Evolutionary conservation across 2,888 invertebrate genomes (phyloP).

Genomic region (Philereme transversata): DNA sequence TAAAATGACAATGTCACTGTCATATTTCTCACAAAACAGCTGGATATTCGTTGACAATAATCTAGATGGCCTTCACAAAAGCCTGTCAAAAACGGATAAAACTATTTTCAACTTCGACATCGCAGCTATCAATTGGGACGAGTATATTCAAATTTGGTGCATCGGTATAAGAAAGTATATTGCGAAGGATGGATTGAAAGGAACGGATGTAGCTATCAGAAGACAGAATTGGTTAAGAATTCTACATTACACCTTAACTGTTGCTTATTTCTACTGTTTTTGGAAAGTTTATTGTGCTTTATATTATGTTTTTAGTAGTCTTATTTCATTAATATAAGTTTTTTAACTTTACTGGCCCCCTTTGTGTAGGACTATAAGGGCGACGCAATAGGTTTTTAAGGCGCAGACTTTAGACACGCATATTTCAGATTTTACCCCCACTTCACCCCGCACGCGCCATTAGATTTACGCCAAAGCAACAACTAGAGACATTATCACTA

Average conservation of each 20-base stretch:
- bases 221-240: conserved; percentile 37
- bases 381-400: too few relatives aligned
- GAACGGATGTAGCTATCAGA: conserved; percentile 26
- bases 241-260: background rate
- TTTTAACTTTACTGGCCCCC: background rate
- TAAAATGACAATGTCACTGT: conserved; percentile 25
- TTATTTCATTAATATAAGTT: background rate
- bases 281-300: conserved; percentile 4
- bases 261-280: conserved; percentile 2
- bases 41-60: conserved; percentile 39
- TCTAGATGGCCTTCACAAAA: conserved; percentile 13
- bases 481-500: too few relatives aligned
- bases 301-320: background rate
- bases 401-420: too few relatives aligned
- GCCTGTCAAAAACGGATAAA: conserved; percentile 38
- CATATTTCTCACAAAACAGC: conserved; percentile 35
- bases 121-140: conserved; percentile 31
- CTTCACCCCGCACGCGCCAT: too few relatives aligned
- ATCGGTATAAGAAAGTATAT: conserved; percentile 40
- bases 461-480: too few relatives aligned
- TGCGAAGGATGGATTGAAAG: conserved; percentile 32
- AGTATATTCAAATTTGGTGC: conserved; percentile 32
- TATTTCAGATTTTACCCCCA: too few relatives aligned
- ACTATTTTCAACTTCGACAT: conserved; percentile 42
- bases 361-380: too few relatives aligned